Conservation (phyloP, 2,797 vertebrate genomes). For the Novumbra hubbsi region DNA sequence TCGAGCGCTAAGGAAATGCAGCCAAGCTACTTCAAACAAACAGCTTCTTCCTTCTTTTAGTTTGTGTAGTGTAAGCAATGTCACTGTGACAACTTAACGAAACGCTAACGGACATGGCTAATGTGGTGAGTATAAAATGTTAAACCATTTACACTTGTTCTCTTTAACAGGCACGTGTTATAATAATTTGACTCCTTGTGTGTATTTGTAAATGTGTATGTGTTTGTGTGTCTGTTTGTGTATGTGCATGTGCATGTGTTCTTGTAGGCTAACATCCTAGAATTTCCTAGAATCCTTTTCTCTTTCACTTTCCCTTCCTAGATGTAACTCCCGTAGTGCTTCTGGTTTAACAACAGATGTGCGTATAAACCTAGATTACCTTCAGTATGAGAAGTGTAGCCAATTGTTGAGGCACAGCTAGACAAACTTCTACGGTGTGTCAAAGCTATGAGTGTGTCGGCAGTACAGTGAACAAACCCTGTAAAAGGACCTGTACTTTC, state of each 20-base stretch:
- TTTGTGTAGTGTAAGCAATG: slow-evolving; percentile 2
- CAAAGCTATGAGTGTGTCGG: background rate
- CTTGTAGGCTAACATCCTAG: background rate
- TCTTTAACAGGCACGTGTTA: background rate
- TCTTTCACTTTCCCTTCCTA: background rate
- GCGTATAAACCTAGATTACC: background rate
- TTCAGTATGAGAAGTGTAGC: background rate
- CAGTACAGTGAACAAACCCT: too few species aligned
- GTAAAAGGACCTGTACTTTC: slow-evolving; percentile 29
- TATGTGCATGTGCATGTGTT: background rate
- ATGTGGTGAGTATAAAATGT: background rate
- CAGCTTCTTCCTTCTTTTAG: background rate
- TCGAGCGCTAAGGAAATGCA: background rate
- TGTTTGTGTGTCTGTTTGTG: background rate
- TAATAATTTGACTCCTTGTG: background rate
- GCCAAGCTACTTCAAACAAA: slow-evolving; percentile 3
- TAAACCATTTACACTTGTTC: background rate
- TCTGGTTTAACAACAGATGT: background rate
- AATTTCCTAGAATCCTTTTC: background rate
- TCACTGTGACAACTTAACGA: background rate
- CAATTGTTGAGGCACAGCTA: background rate
- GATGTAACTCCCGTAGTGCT: background rate
- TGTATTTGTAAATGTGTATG: background rate
- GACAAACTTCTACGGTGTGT: background rate
- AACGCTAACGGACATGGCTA: background rate